These are phyloP conservation scores for Porites rus DNA, from an alignment of 92 coral and sea anemone genomes.

Conservation along the genomic window DNA sequence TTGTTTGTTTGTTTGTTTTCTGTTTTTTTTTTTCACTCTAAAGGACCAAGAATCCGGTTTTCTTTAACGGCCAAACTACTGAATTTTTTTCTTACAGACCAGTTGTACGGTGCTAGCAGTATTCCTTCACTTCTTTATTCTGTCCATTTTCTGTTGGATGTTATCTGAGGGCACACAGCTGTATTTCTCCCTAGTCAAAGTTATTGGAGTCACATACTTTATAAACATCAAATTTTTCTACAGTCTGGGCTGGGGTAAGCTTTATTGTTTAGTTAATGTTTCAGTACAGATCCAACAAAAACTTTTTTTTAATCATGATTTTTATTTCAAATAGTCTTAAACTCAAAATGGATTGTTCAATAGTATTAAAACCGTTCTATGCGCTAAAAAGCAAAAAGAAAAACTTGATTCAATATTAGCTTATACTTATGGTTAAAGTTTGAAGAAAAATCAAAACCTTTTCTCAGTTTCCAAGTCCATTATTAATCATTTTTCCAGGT, in stretches of 20 bases:
- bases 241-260: constrained; percentile 81
- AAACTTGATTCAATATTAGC: too few relatives aligned
- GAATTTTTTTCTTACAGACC: constrained; percentile 25
- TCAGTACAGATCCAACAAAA: too few relatives aligned
- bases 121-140: constrained; percentile 69
- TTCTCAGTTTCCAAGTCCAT: too few relatives aligned
- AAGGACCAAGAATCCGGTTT: not conserved
- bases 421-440: too few relatives aligned
- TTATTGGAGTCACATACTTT: constrained; percentile 48
- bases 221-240: constrained; percentile 56
- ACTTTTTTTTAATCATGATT: not conserved
- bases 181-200: constrained; percentile 66
- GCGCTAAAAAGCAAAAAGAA: too few relatives aligned
- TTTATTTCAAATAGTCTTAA: not conserved
- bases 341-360: not conserved
- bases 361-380: too few relatives aligned
- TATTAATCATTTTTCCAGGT: constrained; percentile 30
- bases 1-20: not conserved
- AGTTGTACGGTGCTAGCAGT: constrained; percentile 68
- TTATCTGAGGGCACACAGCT: constrained; percentile 70
- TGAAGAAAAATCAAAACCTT: too few relatives aligned
- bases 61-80: not conserved
- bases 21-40: too few relatives aligned
- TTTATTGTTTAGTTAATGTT: not conserved
- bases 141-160: constrained; percentile 82